Conservation (phyloP, 2,888 invertebrate species). For the Lasioglossum marginatum region DNA sequence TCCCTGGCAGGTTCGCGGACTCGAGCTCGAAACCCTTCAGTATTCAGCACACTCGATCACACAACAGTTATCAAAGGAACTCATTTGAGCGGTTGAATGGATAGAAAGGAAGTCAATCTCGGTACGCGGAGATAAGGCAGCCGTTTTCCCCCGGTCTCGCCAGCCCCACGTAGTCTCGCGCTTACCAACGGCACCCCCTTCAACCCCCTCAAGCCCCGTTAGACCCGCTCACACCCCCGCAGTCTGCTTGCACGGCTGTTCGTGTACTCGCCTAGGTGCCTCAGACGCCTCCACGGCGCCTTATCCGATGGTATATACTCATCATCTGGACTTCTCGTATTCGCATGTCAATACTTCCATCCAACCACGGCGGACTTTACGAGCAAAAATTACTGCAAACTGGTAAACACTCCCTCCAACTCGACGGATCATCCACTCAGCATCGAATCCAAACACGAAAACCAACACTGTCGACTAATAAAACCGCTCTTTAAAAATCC, state of each 20-base stretch:
- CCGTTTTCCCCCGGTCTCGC: conserved; percentile 72
- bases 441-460: neutral
- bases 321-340: conserved; percentile 67
- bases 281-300: conserved; percentile 51
- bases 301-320: conserved; percentile 48
- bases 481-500: neutral
- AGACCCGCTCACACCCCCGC: neutral
- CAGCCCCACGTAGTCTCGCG: conserved; percentile 57
- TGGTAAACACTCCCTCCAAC: neutral
- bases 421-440: neutral
- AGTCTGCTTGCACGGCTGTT: conserved; percentile 51
- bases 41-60: conserved; percentile 84
- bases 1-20: conserved; percentile 69
- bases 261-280: conserved; percentile 39
- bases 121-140: conserved; percentile 83
- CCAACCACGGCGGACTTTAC: conserved; percentile 23
- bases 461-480: neutral
- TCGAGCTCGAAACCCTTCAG: conserved; percentile 82
- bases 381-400: conserved; percentile 28
- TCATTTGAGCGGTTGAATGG: conserved; percentile 84
- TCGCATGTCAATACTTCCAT: conserved; percentile 72
- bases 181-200: conserved; percentile 43
- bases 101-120: conserved; percentile 84
- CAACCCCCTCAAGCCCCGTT: conserved; percentile 1
- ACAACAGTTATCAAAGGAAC: conserved; percentile 85